Conservation (phyloP, 1,140 invertebrate species). For the Orussus abietinus region DNA sequence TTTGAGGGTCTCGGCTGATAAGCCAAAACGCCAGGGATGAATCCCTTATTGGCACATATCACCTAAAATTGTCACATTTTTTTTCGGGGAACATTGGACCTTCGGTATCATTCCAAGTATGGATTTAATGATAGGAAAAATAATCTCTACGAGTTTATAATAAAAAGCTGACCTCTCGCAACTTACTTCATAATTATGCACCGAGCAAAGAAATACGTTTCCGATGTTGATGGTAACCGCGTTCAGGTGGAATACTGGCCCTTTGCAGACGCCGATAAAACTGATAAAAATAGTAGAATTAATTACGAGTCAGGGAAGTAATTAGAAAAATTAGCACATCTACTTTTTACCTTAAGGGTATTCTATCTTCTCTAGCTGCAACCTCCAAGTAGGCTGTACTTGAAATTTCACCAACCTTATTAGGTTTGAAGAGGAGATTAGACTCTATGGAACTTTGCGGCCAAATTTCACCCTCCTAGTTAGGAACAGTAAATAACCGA, state of each 20-base stretch:
- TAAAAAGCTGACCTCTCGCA: too few relatives aligned
- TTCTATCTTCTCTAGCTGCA: constrained; percentile 32
- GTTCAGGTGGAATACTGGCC: constrained; percentile 39
- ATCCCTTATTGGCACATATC: constrained; percentile 30
- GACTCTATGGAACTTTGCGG: constrained; percentile 31
- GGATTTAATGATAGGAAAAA: too few relatives aligned
- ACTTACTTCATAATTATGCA: constrained; percentile 38
- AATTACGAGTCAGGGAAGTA: too few relatives aligned
- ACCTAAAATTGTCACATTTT: too few relatives aligned
- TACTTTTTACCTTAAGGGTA: constrained; percentile 33
- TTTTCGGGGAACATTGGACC: too few relatives aligned
- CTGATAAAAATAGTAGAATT: constrained; percentile 12
- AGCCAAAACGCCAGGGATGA: constrained; percentile 33
- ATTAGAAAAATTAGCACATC: not conserved
- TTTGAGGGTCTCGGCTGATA: constrained; percentile 20
- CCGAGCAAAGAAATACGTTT: constrained; percentile 33
- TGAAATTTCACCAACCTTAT: constrained; percentile 25
- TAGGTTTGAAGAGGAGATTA: constrained; percentile 34
- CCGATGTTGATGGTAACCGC: constrained; percentile 32
- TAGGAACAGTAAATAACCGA: too few relatives aligned
- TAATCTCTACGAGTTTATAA: too few relatives aligned
- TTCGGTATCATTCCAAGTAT: too few relatives aligned
- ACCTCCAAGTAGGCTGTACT: constrained; percentile 40
- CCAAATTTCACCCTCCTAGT: constrained; percentile 37
- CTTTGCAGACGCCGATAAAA: constrained; percentile 33